Base-by-base conservation (phyloP, 2,888 invertebrate genomes). In the Sipha maydis region DNA sequence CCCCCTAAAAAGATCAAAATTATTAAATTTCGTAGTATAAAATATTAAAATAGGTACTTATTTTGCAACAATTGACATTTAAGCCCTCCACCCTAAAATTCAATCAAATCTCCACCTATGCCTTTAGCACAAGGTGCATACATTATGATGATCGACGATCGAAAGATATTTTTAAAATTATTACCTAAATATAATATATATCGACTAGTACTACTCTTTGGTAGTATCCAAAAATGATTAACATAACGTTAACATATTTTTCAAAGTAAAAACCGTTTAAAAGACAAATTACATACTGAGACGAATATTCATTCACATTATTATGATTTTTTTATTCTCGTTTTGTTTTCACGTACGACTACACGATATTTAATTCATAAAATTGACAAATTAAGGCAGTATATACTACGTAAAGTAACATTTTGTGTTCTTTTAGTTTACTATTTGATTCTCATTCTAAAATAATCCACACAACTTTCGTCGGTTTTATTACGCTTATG, bases 401-500 rank as follows among this genome's bases (percentile, higher is more conserved):
- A 9, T 28, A 14, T 28, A 69, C 8, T 61, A 67, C 17, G 61
- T 48, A 14, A 2, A 48, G 48, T 48, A 48, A 48, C 11, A 14
- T 82, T 34, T 41, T 75, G 21, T 31, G 19, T 73, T 73, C 25
- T 31, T 9, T 31, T 71, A 25, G 25, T 71, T 83, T 17, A 71
- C 48, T 21, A 21, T 21, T 41, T 38, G 8, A 82, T 82, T 28
- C 21, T 28, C 28, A 69, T 69, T 82, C 41, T 48, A 31, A 14
- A 28, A 67, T 19, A 41, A 11, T 41, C 38, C 19, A 48, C 48
- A 17, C 71, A 7, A 48, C n/a, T 54, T 25, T 48, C 19, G 54
- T 54, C n/a, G 41, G 21, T 84, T 41, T 84, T 67, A 67, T 67
- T 84, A 84, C 28, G 21, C 41, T 67, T 41, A 73, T 83, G 83